Percentiles rank a stretch among this genome's conserved stretches.
These are phyloP conservation scores for Ranitomeya imitator DNA, from an alignment of 2,113 vertebrate species.

Conservation along the genomic window DNA sequence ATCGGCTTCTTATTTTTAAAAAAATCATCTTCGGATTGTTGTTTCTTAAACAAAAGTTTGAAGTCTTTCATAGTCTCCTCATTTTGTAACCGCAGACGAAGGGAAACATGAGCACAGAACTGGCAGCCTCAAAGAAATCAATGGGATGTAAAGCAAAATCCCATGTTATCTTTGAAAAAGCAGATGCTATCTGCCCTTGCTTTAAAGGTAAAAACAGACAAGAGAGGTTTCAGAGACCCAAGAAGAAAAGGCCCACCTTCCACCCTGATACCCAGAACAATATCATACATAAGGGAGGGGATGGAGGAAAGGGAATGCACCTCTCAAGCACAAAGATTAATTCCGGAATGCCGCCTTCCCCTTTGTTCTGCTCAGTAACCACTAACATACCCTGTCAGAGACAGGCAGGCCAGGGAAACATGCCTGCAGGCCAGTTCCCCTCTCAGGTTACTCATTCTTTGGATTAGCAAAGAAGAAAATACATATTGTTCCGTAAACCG, in stretches of 20 bases:
- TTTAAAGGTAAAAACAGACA: conserved; percentile 7
- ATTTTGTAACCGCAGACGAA: conserved; percentile 56
- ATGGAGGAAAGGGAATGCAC: conserved; percentile 17
- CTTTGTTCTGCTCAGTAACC: conserved; percentile 53
- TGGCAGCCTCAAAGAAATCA: conserved; percentile 56
- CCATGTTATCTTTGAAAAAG: conserved; percentile 55
- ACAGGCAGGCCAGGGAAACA: conserved; percentile 29
- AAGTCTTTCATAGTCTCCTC: conserved; percentile 59
- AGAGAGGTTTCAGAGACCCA: conserved; percentile 13
- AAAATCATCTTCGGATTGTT: conserved; percentile 24
- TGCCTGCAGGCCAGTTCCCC: conserved; percentile 43
- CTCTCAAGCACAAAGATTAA: conserved; percentile 32
- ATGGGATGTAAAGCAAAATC: conserved; percentile 55
- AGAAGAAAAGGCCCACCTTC: neutral
- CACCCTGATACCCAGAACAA: conserved; percentile 3
- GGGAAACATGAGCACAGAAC: conserved; percentile 22
- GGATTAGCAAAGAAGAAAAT: conserved; percentile 57
- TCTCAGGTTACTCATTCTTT: conserved; percentile 51
- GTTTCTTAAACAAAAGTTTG: conserved; percentile 62
- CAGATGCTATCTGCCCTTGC: conserved; percentile 57
- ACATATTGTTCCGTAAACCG: conserved; percentile 56
- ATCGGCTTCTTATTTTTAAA: conserved; percentile 60
- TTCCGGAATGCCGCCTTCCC: conserved; percentile 32
- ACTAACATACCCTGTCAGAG: conserved; percentile 54
- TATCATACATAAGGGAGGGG: neutral